These are phyloP conservation scores for Monomorium pharaonis DNA, from an alignment of 1,140 invertebrate genomes.

Conservation along the genomic window DNA sequence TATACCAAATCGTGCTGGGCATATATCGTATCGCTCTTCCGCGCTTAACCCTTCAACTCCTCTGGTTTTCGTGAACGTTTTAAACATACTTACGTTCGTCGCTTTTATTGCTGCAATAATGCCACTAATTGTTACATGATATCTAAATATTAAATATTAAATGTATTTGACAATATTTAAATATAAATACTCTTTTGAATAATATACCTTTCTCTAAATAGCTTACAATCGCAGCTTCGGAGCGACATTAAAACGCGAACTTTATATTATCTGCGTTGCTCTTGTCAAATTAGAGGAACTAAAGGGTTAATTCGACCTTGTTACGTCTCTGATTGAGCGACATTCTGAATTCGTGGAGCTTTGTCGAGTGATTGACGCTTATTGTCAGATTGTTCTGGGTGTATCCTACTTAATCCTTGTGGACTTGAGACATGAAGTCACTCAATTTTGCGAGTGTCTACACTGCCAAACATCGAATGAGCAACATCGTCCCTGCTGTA, in stretches of 20 bases:
- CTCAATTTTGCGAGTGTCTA: background rate
- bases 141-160: slow-evolving; percentile 23
- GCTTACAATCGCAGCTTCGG: background rate
- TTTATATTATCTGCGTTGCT: background rate
- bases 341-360: background rate
- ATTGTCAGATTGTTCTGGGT: slow-evolving; percentile 44
- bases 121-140: background rate
- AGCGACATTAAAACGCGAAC: slow-evolving; percentile 7
- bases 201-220: background rate
- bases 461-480: slow-evolving; percentile 51
- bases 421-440: slow-evolving; percentile 9
- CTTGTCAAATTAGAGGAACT: background rate
- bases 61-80: background rate
- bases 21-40: background rate
- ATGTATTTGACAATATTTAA: slow-evolving; percentile 11
- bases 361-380: slow-evolving; percentile 22
- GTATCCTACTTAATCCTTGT: background rate
- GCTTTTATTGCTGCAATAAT: background rate
- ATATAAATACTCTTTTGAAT: slow-evolving; percentile 19
- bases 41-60: slow-evolving; percentile 21
- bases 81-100: background rate
- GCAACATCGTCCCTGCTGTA: slow-evolving; percentile 48
- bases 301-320: background rate
- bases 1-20: slow-evolving; percentile 6
- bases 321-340: background rate